Percentiles rank a stretch among this genome's conserved stretches.
Evolutionary conservation across 2,797 vertebrate species (phyloP).

Genomic region (Tarsius wallacei): DNA sequence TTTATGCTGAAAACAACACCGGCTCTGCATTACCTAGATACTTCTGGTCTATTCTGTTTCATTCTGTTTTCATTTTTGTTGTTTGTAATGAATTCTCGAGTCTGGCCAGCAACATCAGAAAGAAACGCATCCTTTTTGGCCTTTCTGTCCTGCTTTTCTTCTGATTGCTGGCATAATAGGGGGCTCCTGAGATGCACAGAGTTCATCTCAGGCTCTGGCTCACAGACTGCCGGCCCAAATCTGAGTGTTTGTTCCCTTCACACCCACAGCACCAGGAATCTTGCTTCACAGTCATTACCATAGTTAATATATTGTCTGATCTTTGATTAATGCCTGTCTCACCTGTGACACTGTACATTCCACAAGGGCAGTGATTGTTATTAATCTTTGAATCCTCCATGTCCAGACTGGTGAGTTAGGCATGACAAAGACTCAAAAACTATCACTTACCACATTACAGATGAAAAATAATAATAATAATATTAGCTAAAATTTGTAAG

Average conservation of each 20-base stretch:
- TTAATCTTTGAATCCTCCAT: background rate
- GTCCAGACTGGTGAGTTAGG: background rate
- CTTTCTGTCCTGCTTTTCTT: background rate
- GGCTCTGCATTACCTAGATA: accelerated
- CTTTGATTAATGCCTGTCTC: background rate
- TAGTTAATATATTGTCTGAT: background rate
- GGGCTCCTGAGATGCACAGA: background rate
- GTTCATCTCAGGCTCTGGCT: too few relatives aligned
- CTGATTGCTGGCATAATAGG: background rate
- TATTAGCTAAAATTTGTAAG: background rate
- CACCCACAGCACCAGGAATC: background rate
- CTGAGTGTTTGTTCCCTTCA: background rate
- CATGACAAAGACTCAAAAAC: background rate
- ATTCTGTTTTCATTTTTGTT: background rate
- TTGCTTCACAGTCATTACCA: background rate
- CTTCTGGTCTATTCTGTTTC: background rate
- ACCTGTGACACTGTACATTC: background rate
- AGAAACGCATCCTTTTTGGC: background rate
- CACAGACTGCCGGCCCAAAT: background rate
- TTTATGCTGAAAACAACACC: accelerated
- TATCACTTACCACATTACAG: background rate
- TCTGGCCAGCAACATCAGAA: background rate
- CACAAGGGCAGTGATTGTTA: background rate
- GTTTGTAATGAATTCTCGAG: background rate
- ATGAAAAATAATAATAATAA: background rate